Evolutionary conservation across 23 tunicate genomes (phyloP).

Genomic region (Trididemnum miniatum): DNA sequence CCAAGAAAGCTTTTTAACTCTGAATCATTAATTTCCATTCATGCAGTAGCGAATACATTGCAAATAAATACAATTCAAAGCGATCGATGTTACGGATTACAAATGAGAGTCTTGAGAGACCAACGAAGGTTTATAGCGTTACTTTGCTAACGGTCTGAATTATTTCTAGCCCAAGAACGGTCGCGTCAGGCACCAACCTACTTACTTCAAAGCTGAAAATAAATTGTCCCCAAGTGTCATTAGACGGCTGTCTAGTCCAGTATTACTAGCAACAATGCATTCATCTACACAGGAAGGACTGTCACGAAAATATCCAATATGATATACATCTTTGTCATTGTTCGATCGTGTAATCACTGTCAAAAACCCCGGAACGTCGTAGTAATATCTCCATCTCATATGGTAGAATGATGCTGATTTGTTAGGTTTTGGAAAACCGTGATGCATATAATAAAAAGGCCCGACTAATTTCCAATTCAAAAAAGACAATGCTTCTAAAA

Average conservation of each 20-base stretch:
- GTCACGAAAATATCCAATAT: slow-evolving; percentile 75
- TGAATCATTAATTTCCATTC: too few relatives aligned
- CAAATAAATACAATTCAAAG: too few relatives aligned
- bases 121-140: too few relatives aligned
- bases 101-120: too few relatives aligned
- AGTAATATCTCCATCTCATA: slow-evolving; percentile 81
- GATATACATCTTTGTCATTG: slow-evolving; percentile 25
- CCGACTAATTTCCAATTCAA: slow-evolving; percentile 63
- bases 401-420: slow-evolving; percentile 36
- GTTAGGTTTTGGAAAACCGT: background rate
- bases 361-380: slow-evolving; percentile 79
- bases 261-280: slow-evolving; percentile 44
- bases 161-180: too few relatives aligned
- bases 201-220: slow-evolving; percentile 58
- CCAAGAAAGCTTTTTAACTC: too few relatives aligned
- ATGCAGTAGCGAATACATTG: too few relatives aligned
- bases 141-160: too few relatives aligned
- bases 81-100: too few relatives aligned
- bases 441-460: slow-evolving; percentile 59
- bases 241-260: slow-evolving; percentile 34
- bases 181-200: too few relatives aligned
- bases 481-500: slow-evolving; percentile 24
- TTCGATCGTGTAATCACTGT: slow-evolving; percentile 42
- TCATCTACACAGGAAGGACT: slow-evolving; percentile 40
- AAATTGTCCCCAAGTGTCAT: slow-evolving; percentile 68